phyloP scores from a whole-genome alignment of 2,888 invertebrate species.

The Loripinus fragilis region DNA sequence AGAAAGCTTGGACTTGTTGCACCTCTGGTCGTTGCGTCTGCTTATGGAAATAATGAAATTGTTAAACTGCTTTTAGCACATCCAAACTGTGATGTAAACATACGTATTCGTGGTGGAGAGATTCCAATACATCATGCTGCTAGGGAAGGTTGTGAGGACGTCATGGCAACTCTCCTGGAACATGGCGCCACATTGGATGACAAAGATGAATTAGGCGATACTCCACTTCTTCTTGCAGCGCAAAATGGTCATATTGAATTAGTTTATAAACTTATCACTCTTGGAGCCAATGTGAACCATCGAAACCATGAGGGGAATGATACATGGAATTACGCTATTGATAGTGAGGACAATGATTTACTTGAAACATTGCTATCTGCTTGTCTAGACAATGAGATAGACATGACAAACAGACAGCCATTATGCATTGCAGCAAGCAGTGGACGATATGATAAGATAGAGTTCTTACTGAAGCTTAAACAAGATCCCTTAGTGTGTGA shows the following conservation, averaged over 20 bases:
- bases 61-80: constrained; percentile 62
- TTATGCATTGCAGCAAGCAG: constrained; percentile 62
- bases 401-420: constrained; percentile 64
- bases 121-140: constrained; percentile 83
- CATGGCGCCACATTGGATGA: constrained; percentile 77
- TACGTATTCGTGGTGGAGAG: constrained; percentile 76
- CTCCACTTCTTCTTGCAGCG: constrained; percentile 78
- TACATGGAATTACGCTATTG: constrained; percentile 79
- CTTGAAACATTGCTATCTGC: constrained; percentile 62
- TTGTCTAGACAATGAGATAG: constrained; percentile 21
- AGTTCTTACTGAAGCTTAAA: constrained; percentile 71
- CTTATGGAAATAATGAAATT: constrained; percentile 75
- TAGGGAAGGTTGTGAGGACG: constrained; percentile 77
- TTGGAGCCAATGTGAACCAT: constrained; percentile 69
- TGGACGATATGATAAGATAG: constrained; percentile 73
- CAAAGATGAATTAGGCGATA: constrained; percentile 79
- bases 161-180: constrained; percentile 75
- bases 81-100: constrained; percentile 75
- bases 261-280: constrained; percentile 69
- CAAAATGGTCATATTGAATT: constrained; percentile 71
- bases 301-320: constrained; percentile 78
- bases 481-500: constrained; percentile 70
- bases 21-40: constrained; percentile 79
- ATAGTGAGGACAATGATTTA: constrained; percentile 66
- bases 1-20: constrained; percentile 79